phyloP scores from a whole-genome alignment of 2,888 invertebrate species.

The Metacarcinus magister region DNA sequence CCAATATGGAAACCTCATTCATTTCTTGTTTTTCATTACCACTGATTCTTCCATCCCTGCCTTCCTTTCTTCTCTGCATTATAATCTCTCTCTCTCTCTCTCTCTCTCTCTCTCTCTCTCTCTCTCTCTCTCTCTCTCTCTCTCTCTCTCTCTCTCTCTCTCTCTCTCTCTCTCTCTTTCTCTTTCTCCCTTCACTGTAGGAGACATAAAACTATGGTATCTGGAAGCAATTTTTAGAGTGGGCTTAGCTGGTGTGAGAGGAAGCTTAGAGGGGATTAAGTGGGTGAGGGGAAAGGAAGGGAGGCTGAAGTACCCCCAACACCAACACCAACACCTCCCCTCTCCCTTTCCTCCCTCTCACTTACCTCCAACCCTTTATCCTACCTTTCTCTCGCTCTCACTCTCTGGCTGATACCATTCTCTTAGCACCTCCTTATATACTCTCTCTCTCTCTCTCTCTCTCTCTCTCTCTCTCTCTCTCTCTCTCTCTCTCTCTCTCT shows the following conservation, averaged over 20 bases:
- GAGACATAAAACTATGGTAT: not conserved
- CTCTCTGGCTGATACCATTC: not conserved
- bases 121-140: too few relatives aligned
- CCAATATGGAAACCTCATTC: too few relatives aligned
- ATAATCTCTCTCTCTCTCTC: too few relatives aligned
- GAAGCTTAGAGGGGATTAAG: conserved; percentile 15
- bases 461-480: not conserved
- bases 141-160: too few relatives aligned
- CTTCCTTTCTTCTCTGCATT: too few relatives aligned
- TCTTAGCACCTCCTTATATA: not conserved
- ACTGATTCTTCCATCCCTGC: too few relatives aligned
- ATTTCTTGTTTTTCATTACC: too few relatives aligned
- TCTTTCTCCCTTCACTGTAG: too few relatives aligned
- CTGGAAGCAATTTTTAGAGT: conserved; percentile 26
- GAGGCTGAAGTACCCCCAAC: not conserved
- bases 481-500: not conserved
- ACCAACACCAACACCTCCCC: not conserved
- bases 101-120: too few relatives aligned
- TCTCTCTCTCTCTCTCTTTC: too few relatives aligned
- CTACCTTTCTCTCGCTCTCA: not conserved
- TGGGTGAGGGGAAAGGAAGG: conserved; percentile 3
- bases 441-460: conserved; percentile 8
- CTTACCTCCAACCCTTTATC: not conserved
- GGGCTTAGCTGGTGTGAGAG: conserved; percentile 26
- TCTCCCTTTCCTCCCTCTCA: not conserved